Evolutionary conservation across 2,888 invertebrate species (phyloP), one percentile per base, ranked within the genome.

Genomic region (Trachelus tabidus): DNA sequence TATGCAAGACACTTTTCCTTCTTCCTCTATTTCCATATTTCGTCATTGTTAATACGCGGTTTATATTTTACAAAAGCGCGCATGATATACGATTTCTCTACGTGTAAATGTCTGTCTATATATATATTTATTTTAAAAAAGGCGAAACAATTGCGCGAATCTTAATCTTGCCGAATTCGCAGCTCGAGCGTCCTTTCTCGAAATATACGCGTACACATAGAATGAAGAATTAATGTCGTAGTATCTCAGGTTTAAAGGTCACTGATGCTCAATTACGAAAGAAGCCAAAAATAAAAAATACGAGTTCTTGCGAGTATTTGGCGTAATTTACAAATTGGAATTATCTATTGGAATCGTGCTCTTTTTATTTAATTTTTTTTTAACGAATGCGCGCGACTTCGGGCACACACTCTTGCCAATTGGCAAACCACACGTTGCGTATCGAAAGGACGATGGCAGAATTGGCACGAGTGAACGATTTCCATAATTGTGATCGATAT

Each of bases 1-100:
- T 74, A 76, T 69, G 76, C 79, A 79, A 76, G 76, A 79, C 79
- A 79, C 76, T 73, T 69, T 35, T 56, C 56, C 40, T 74, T 31
- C 73, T 30, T 68, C 40, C 68, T 69, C 37, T 71, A 76, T 76
- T 56, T 56, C 56, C 9, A 15, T 73, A 33, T 56, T 73, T 71
- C 71, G 71, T 71, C 31, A 79, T 31, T 56, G 74, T 73, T 33
- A 40, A 15, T 74, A 76, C 23, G 15, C 33, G 56, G 30, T 75
- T 73, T 12, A 76, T 76, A 79, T 76, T 76, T 73, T 79, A 79
- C 79, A 79, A 40, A 68, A 30, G 68, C 37, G 71, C 68, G 34
- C 31, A 15, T n/a, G 33, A 3, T 68, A 34, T 9, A 56, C 56
- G 23, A 56, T 9, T 23, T 3, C 9, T 56, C 56, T 56, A 56